Base-by-base conservation (phyloP, 2,113 vertebrate genomes). In the Dunckerocampus dactyliophorus region DNA sequence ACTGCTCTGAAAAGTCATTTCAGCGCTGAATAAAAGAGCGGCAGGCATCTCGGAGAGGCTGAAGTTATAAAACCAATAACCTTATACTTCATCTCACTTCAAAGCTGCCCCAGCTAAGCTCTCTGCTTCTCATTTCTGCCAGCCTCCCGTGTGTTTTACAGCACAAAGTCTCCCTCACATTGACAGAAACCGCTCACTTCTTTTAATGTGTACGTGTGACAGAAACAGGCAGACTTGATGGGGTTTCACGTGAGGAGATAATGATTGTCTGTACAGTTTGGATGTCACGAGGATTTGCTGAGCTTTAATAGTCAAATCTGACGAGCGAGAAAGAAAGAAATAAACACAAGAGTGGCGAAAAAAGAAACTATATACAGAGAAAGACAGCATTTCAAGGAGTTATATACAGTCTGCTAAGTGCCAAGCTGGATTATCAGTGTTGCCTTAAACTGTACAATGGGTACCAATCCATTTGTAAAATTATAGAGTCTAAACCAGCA, bases 401-500 rank as follows among this genome's bases (percentile, higher is more conserved):
- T 89, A 88, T 90, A 85, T 88, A 91, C 86, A 90, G 83, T 80
- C 74, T 77, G 75, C 60, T 79, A 75, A 82, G 80, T 74, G 79
- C 81, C 75, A 82, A 88, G 78, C 76, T 85, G 80, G 76, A 89
- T 89, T 90, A 91, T 90, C 85, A 90, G 83, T 80, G 68, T 79
- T 84, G 82, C 82, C 71, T 84, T 85, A 81, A 88, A 79, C 81
- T 83, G 68, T 86, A 89, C 87, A 89, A 87, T 87, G 82, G 88
- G 84, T 71, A 62, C 79, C 78, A 87, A 87, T 84, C 80, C 86
- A 88, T 90, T 89, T 87, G 83, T 87, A 86, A 90, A 89, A 86
- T 88, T 85, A n/a, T n/a, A 83, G 63, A 86, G 80, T 83, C 80
- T 82, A 81, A 80, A 79, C 81, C 80, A 75, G 87, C 74, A 79